Percentiles rank a stretch among this genome's conserved stretches.
phyloP scores from a whole-genome alignment of 53 echinoderm and acorn worm species.

The Crossaster papposus region DNA sequence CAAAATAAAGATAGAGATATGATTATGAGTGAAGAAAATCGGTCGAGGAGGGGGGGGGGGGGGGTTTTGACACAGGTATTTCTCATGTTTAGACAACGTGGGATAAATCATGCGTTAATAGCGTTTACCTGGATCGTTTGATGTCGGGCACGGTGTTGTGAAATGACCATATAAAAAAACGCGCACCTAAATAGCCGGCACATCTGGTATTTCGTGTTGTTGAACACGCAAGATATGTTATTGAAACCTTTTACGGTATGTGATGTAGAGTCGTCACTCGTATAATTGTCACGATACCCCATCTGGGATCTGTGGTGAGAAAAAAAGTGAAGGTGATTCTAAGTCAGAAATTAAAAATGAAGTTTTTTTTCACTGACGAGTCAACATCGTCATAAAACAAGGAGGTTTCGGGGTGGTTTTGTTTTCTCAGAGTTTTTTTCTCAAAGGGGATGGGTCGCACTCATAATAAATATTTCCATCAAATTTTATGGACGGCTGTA shows the following conservation, averaged over 20 bases:
- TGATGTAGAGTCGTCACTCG: background rate
- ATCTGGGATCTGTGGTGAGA: background rate
- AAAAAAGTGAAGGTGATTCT: background rate
- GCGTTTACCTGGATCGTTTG: background rate
- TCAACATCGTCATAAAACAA: slow-evolving; percentile 45
- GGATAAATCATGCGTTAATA: background rate
- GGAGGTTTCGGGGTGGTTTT: background rate
- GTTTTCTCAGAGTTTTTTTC: background rate
- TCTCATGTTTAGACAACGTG: background rate
- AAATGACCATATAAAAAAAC: slow-evolving; percentile 26
- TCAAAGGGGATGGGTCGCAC: slow-evolving; percentile 14
- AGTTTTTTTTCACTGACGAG: slow-evolving; percentile 26
- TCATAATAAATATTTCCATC: slow-evolving; percentile 51
- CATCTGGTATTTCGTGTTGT: slow-evolving; percentile 17
- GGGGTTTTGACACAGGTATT: background rate
- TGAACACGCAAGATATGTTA: background rate
- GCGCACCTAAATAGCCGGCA: background rate
- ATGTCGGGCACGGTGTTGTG: background rate
- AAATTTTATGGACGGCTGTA: slow-evolving; percentile 40
- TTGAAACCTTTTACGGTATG: background rate
- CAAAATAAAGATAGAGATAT: no score
- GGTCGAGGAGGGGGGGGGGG: no score
- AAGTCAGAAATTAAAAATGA: background rate
- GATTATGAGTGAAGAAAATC: no score
- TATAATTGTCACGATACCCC: slow-evolving; percentile 11